Conservation (phyloP, 2,113 vertebrate species). For the Periophthalmodon schlosseri region DNA sequence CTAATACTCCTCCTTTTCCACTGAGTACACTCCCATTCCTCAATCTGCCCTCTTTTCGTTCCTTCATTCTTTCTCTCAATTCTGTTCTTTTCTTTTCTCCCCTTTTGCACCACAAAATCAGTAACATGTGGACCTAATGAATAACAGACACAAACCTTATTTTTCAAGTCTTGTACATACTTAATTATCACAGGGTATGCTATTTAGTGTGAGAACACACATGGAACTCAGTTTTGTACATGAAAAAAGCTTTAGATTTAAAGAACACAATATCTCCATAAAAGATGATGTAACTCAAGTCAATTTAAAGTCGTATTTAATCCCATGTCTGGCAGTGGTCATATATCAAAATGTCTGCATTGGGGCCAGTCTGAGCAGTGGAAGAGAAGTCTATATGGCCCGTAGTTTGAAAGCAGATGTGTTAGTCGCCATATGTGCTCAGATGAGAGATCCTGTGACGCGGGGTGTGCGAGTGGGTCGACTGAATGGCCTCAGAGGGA, state of each 20-base stretch:
- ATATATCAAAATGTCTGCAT: constrained; percentile 31
- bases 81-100: constrained; percentile 29
- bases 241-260: background rate
- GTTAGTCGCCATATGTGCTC: constrained; percentile 10
- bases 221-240: background rate
- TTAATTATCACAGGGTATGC: constrained; percentile 18
- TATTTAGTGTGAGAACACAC: constrained; percentile 18
- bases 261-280: constrained; percentile 5
- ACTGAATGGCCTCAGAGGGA: constrained; percentile 47
- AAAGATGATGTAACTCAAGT: background rate
- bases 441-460: constrained; percentile 26
- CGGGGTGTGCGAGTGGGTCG: constrained; percentile 14
- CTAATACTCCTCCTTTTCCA: constrained; percentile 28
- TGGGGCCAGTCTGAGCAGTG: constrained; percentile 38
- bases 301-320: constrained; percentile 3
- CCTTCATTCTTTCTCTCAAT: constrained; percentile 29
- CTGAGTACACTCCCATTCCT: constrained; percentile 31
- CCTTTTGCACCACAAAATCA: constrained; percentile 64
- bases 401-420: constrained; percentile 42
- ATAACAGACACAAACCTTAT: constrained; percentile 66
- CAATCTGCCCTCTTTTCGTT: background rate
- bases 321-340: constrained; percentile 11
- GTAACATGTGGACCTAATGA: constrained; percentile 74
- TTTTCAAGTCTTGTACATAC: constrained; percentile 29
- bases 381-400: constrained; percentile 58